Percentiles rank a stretch among this genome's conserved stretches.
Evolutionary conservation across 2,888 invertebrate species (phyloP).

Genomic region (Andrena fulva): DNA sequence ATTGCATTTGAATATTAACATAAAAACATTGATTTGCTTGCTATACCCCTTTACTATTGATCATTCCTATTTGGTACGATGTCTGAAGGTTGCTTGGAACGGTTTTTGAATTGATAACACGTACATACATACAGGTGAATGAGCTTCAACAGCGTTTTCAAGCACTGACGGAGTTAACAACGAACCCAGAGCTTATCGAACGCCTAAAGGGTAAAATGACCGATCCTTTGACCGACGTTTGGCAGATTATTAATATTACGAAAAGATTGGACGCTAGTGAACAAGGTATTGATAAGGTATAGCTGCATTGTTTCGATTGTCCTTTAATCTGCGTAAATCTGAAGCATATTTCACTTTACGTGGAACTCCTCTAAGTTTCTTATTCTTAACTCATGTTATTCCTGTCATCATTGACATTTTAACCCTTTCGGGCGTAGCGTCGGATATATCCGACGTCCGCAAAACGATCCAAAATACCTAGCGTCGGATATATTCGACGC

Average conservation of each 20-base stretch:
- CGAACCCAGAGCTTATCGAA: slow-evolving; percentile 84
- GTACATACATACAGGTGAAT: slow-evolving; percentile 71
- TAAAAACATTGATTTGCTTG: neutral
- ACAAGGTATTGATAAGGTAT: slow-evolving; percentile 86
- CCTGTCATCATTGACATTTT: too few relatives aligned
- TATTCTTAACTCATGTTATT: too few relatives aligned
- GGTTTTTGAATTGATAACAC: neutral
- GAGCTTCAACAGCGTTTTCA: slow-evolving; percentile 83
- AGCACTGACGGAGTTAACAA: slow-evolving; percentile 84
- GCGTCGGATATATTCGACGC: too few relatives aligned
- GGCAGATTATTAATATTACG: slow-evolving; percentile 88
- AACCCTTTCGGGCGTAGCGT: too few relatives aligned
- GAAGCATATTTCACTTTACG: too few relatives aligned
- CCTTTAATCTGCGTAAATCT: neutral
- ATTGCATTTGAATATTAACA: neutral
- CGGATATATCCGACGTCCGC: too few relatives aligned
- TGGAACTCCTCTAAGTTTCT: too few relatives aligned
- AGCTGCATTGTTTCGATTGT: slow-evolving; percentile 19
- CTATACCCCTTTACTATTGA: neutral
- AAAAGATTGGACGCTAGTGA: slow-evolving; percentile 89
- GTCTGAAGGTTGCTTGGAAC: neutral
- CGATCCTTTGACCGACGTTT: slow-evolving; percentile 87
- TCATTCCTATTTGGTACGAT: too few relatives aligned
- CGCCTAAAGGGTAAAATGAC: slow-evolving; percentile 78
- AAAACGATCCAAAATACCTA: too few relatives aligned